Evolutionary conservation across 2,113 vertebrate genomes (phyloP).

Genomic region (Lophura nycthemera): DNA sequence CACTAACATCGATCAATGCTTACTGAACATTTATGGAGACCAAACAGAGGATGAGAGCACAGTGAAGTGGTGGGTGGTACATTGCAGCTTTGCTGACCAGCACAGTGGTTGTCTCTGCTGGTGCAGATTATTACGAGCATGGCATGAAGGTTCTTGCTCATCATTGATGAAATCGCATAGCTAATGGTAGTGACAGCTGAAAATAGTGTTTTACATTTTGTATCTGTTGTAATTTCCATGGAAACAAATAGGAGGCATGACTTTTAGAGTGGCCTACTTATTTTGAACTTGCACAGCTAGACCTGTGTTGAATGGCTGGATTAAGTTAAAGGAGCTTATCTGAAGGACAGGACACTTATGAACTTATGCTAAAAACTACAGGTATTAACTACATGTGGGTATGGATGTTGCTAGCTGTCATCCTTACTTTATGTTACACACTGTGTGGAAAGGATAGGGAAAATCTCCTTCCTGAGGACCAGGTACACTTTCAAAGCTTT

Average conservation of each 20-base stretch:
- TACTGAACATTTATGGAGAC: background rate
- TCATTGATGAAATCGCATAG: too few relatives aligned
- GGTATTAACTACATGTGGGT: background rate
- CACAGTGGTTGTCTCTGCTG: background rate
- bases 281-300: background rate
- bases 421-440: background rate
- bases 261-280: background rate
- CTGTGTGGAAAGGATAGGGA: background rate
- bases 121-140: background rate
- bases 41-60: background rate
- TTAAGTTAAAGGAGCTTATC: background rate
- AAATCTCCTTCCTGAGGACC: background rate
- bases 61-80: background rate
- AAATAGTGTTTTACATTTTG: background rate
- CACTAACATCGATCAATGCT: background rate
- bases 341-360: background rate
- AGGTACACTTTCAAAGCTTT: background rate
- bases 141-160: background rate
- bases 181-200: too few relatives aligned
- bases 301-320: background rate
- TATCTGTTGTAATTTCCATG: background rate
- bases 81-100: background rate
- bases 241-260: background rate
- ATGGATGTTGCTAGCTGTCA: background rate
- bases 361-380: background rate